These are phyloP conservation scores for Tyria jacobaeae DNA, from an alignment of 2,888 invertebrate genomes.

Conservation along the genomic window DNA sequence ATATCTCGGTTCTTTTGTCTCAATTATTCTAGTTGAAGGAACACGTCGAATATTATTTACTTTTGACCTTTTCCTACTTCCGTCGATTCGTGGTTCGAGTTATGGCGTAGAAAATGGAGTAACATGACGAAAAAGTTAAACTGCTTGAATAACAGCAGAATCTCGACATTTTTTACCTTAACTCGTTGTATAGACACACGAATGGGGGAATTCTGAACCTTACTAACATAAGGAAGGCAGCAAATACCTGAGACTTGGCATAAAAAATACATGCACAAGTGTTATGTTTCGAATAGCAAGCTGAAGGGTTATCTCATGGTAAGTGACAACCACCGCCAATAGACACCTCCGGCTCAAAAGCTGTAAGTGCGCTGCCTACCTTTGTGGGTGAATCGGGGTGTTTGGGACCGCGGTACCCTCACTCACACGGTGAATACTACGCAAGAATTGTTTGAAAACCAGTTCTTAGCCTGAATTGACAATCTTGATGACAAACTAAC, in stretches of 20 bases:
- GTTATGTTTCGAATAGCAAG: background rate
- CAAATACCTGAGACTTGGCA: background rate
- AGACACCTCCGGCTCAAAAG: no score
- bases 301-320: no score
- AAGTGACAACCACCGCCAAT: no score
- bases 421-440: no score
- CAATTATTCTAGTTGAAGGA: constrained; percentile 13
- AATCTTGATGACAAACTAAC: background rate
- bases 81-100: background rate
- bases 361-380: no score
- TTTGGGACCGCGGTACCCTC: no score
- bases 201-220: background rate
- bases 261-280: background rate
- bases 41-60: constrained; percentile 9
- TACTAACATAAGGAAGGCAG: background rate
- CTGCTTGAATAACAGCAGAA: background rate
- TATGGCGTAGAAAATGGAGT: constrained; percentile 2
- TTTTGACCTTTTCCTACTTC: constrained; percentile 11
- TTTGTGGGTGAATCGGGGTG: no score
- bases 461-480: no score
- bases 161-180: background rate
- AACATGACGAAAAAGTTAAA: background rate
- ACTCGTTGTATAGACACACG: background rate
- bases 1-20: constrained; percentile 24
- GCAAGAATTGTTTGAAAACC: no score